A percentile compares a stretch with the other conserved stretches of the same genome.
Conservation (phyloP, 2,113 vertebrate species). For the Ictalurus furcatus region DNA sequence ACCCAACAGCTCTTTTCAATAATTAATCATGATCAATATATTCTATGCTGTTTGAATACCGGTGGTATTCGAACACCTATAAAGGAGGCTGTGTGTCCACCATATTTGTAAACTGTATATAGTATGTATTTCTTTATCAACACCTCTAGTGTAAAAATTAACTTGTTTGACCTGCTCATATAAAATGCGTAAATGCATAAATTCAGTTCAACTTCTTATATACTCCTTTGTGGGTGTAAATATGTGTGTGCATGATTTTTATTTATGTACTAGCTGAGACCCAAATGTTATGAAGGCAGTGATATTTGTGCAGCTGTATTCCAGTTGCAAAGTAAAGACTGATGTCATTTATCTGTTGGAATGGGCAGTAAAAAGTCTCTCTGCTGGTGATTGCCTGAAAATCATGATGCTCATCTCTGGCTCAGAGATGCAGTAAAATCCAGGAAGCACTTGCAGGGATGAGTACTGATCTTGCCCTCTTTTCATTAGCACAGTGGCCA, state of each 20-base stretch:
- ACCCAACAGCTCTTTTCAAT: background rate
- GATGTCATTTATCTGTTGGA: constrained; percentile 69
- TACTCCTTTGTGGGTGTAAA: constrained; percentile 1
- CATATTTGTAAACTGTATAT: background rate
- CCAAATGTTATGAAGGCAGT: constrained; percentile 43
- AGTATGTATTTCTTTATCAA: background rate
- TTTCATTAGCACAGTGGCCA: constrained; percentile 47
- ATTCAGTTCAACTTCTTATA: background rate
- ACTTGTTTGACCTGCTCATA: background rate
- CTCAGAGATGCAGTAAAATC: constrained; percentile 42
- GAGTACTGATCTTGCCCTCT: constrained; percentile 47
- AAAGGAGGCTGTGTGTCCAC: background rate
- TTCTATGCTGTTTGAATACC: background rate
- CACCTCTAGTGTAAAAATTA: background rate
- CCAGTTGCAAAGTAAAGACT: constrained; percentile 65
- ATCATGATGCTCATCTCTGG: constrained; percentile 51
- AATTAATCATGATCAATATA: constrained; percentile 2
- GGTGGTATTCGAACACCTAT: background rate
- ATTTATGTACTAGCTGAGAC: constrained; percentile 42
- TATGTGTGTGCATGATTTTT: constrained; percentile 17
- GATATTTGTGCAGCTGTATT: constrained; percentile 51
- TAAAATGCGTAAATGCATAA: background rate
- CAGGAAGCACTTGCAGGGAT: constrained; percentile 33
- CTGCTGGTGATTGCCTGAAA: constrained; percentile 51
- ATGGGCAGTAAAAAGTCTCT: constrained; percentile 65